Percentiles rank a stretch among this genome's conserved stretches.
Evolutionary conservation across 2,888 invertebrate genomes (phyloP).

Genomic region (Lymantria dispar): DNA sequence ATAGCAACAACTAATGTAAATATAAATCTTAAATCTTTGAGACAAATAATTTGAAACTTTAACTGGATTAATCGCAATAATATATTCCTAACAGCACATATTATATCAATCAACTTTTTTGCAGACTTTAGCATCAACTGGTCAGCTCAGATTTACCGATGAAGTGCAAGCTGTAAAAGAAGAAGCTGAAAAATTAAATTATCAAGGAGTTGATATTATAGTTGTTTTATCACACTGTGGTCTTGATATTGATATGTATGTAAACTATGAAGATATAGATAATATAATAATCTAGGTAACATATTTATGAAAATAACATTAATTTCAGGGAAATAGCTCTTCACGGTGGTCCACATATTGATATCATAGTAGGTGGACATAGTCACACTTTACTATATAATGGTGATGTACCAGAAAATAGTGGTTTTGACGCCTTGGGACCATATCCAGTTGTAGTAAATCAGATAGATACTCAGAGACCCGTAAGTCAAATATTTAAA

Average conservation of each 20-base stretch:
- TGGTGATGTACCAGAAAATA: constrained; percentile 74
- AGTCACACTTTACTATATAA: constrained; percentile 90
- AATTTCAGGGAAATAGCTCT: constrained; percentile 83
- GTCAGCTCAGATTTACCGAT: constrained; percentile 84
- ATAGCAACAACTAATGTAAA: constrained; percentile 65
- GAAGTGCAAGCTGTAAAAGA: constrained; percentile 85
- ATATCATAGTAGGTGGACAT: constrained; percentile 92
- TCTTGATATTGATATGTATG: constrained; percentile 83
- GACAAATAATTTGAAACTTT: too few relatives aligned
- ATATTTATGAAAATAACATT: neutral
- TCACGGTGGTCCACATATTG: constrained; percentile 86
- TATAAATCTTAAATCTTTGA: constrained; percentile 7
- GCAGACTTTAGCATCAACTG: constrained; percentile 85
- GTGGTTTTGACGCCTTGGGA: constrained; percentile 73
- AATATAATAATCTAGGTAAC: neutral
- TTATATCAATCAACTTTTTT: neutral
- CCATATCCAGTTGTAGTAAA: constrained; percentile 87
- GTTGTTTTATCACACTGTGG: constrained; percentile 93
- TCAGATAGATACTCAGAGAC: constrained; percentile 59
- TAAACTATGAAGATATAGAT: neutral
- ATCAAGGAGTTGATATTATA: constrained; percentile 87
- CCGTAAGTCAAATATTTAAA: constrained; percentile 35
- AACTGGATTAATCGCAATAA: neutral
- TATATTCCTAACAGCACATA: neutral
- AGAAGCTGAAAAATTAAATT: constrained; percentile 85